These are phyloP conservation scores for Astur gentilis DNA, from an alignment of 2,113 vertebrate genomes.

Conservation along the genomic window DNA sequence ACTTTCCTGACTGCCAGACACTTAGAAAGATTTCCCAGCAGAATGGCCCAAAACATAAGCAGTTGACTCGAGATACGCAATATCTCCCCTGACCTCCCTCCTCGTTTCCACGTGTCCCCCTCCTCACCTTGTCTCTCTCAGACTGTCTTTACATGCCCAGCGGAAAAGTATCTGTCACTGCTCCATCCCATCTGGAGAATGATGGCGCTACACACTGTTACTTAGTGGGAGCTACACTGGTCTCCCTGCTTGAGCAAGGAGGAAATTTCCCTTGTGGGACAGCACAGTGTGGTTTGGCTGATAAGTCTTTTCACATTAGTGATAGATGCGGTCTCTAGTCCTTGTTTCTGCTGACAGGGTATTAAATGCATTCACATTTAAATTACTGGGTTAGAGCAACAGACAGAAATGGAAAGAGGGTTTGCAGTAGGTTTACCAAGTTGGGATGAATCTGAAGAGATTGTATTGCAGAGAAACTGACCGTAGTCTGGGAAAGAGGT, in stretches of 20 bases:
- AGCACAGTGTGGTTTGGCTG: rapidly evolving
- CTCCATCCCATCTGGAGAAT: background rate
- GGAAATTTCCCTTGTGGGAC: background rate
- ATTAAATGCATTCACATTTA: background rate
- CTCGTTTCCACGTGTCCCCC: background rate
- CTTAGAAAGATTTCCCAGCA: background rate
- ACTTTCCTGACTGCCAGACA: background rate
- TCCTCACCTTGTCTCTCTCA: background rate
- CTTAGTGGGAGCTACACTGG: background rate
- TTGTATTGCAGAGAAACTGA: background rate
- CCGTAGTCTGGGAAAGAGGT: background rate
- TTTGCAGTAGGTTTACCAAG: background rate
- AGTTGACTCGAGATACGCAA: rapidly evolving
- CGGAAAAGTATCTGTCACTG: rapidly evolving
- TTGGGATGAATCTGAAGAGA: background rate
- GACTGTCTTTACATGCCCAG: background rate
- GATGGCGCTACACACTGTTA: background rate
- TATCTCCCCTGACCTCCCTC: background rate
- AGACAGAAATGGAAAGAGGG: background rate
- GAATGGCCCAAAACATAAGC: background rate
- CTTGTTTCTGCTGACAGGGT: background rate
- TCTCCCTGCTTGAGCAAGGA: background rate
- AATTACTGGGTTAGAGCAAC: background rate
- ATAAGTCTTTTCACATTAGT: background rate
- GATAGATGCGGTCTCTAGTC: background rate